Base-by-base conservation (phyloP, 2,113 vertebrate genomes). In the Haliaeetus leucogaster region DNA sequence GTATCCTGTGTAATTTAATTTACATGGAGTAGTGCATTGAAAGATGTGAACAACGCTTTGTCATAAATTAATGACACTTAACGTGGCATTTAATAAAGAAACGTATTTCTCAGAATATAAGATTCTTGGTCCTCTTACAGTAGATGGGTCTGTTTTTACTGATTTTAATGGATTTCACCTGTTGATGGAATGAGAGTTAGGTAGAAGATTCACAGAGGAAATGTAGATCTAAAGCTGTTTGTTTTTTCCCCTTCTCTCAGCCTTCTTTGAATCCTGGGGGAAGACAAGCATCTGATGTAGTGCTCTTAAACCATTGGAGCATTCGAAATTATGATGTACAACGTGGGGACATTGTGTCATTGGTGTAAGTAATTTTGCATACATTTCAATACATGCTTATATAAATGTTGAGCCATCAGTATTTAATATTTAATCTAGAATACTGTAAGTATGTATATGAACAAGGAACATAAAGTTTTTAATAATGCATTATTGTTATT, bases 251-350 rank as follows among this genome's bases (percentile, higher is more conserved):
- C 16, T 36, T 74, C 61, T 70, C 65, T 56, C 63, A 99, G 98
- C 98, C 98, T 89, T 99, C 98, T 77, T 96, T 99, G 97, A 99
- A 99, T 97, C 98, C 98, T 58, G 97, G 97, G 10, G 98, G 98
- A 78, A 98, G 97, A 90, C 91, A 97, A 27, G 80, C 96, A 21
- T 98, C 97, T 74, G 98, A 99, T 95, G 90, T 99, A 53, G 98
- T 98, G 19, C 98, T 99, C 62, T 95, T 98, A 95, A 99, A 98
- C 93, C 98, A 98, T 52, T 98, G 98, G 98, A 98, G 98, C 89
- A 94, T 98, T 87, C 97, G 98, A 81, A 98, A 98, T 97, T 98
- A 98, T 14, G 97, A 98, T 93, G 98, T 99, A 58, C 98, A 97
- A 4, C 98, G 98, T 56, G 98, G 98, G 78, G 98, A 98, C 95